Conservation (phyloP, 2,888 invertebrate genomes). For the Macrosiphum euphorbiae region DNA sequence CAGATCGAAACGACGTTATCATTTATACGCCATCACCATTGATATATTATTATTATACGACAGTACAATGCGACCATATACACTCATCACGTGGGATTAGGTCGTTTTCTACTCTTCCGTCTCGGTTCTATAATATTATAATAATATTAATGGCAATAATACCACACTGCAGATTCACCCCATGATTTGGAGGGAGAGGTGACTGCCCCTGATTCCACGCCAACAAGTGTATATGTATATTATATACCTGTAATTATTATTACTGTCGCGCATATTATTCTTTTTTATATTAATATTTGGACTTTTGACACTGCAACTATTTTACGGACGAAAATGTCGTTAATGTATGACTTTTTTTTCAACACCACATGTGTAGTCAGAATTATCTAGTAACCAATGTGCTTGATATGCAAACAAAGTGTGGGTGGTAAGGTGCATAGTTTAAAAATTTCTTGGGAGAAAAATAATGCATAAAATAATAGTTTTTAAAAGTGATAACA, state of each 20-base stretch:
- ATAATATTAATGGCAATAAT: background rate
- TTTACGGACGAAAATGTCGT: background rate
- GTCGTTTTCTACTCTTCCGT: background rate
- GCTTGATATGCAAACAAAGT: background rate
- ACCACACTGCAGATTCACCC: background rate
- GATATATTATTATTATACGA: conserved; percentile 15
- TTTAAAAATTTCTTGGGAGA: background rate
- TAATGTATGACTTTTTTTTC: background rate
- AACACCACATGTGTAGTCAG: background rate
- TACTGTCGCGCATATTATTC: background rate
- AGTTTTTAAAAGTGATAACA: background rate
- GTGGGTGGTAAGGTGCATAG: background rate
- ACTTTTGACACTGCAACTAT: background rate
- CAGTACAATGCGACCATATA: background rate
- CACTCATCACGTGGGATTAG: background rate
- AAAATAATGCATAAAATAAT: background rate
- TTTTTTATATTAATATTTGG: background rate
- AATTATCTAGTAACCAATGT: background rate
- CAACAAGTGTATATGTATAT: background rate
- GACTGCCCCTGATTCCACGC: background rate
- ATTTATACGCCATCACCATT: background rate
- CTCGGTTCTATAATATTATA: background rate
- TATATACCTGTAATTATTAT: background rate
- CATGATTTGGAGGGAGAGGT: background rate
- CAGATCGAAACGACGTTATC: conserved; percentile 22